Evolutionary conservation across 2,888 invertebrate species (phyloP).

Genomic region (Napeogenes sylphis): DNA sequence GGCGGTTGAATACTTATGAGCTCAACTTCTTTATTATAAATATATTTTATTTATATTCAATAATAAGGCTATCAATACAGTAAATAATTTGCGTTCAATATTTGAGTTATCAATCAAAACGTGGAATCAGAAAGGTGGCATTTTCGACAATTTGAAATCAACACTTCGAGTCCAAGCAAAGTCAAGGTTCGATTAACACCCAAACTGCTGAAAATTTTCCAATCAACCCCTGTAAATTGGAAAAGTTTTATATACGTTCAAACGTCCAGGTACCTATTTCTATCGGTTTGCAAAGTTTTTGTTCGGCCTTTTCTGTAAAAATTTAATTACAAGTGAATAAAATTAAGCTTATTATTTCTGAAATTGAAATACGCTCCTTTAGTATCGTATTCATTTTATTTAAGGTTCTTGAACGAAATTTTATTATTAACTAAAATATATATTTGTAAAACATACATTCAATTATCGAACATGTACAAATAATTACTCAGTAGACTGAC

Average conservation of each 20-base stretch:
- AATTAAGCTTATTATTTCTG: conserved; percentile 13
- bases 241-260: conserved; percentile 77
- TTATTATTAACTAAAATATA: no score
- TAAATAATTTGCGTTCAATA: neutral
- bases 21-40: no score
- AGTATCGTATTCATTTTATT: no score
- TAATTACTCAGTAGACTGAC: no score
- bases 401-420: no score
- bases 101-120: conserved; percentile 7
- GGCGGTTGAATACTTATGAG: no score
- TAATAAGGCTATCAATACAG: neutral
- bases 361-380: neutral
- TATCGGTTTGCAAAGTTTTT: conserved; percentile 67
- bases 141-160: conserved; percentile 37
- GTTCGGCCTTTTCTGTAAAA: conserved; percentile 39
- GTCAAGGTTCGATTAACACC: conserved; percentile 73
- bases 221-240: conserved; percentile 76
- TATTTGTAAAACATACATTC: no score
- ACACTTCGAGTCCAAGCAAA: conserved; percentile 58
- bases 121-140: conserved; percentile 9
- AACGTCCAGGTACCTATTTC: conserved; percentile 73
- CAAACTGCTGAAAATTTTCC: conserved; percentile 74
- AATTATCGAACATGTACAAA: no score
- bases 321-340: conserved; percentile 25
- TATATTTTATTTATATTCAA: no score